phyloP scores from a whole-genome alignment of 2,113 vertebrate genomes.

The Hypocryptadius cinnamomeus region DNA sequence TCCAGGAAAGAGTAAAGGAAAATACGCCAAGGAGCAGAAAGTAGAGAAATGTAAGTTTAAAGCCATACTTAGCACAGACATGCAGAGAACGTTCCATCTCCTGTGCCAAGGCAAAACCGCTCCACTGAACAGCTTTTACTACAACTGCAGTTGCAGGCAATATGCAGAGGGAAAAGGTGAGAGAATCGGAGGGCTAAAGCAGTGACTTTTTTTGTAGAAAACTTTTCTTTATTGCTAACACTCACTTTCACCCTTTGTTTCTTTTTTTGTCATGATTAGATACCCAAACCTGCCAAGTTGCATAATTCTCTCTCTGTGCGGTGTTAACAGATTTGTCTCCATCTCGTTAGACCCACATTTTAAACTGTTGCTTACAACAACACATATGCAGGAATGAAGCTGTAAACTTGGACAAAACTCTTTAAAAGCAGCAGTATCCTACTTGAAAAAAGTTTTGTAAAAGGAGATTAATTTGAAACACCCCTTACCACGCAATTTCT shows the following conservation, averaged over 20 bases:
- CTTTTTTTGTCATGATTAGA: background rate
- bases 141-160: background rate
- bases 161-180: background rate
- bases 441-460: background rate
- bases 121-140: background rate
- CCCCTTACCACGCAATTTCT: background rate
- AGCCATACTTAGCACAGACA: background rate
- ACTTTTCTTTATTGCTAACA: background rate
- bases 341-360: slow-evolving; percentile 2
- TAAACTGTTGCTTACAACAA: background rate
- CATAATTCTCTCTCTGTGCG: background rate
- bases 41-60: background rate
- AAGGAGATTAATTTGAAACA: background rate
- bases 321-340: slow-evolving; percentile 33
- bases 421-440: background rate
- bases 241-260: background rate
- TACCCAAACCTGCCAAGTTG: background rate
- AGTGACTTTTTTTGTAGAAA: background rate
- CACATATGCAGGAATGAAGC: background rate
- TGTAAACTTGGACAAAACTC: background rate
- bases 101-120: background rate
- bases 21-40: background rate
- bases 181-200: accelerated
- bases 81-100: background rate
- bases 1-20: background rate